phyloP scores from a whole-genome alignment of 1,140 invertebrate species.

The Eriosoma lanigerum region DNA sequence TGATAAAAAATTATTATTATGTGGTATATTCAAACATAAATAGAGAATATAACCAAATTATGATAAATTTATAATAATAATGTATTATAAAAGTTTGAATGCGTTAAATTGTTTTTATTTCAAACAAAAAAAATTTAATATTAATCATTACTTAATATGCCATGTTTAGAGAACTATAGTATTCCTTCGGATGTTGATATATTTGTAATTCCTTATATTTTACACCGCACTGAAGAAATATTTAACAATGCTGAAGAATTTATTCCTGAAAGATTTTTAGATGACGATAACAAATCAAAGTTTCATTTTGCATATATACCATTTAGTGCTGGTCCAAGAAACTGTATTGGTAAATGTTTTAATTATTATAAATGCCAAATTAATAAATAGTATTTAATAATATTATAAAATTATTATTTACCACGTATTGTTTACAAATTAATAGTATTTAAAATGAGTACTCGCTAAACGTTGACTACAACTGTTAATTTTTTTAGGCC shows the following conservation, averaged over 20 bases:
- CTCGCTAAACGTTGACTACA: background rate
- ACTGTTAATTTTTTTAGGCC: conserved; percentile 58
- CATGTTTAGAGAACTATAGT: conserved; percentile 59
- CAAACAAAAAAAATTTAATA: too few species aligned
- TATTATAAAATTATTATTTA: too few species aligned
- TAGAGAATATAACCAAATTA: too few species aligned
- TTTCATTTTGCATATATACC: conserved; percentile 67
- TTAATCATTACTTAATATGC: background rate
- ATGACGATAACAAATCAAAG: conserved; percentile 60
- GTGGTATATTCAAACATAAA: too few species aligned
- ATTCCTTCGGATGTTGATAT: conserved; percentile 59
- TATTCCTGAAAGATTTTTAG: conserved; percentile 74
- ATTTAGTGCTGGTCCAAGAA: conserved; percentile 73
- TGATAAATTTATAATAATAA: too few species aligned
- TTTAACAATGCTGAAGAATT: conserved; percentile 75
- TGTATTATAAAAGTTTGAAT: too few species aligned
- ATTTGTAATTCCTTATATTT: conserved; percentile 59
- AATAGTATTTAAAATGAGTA: background rate
- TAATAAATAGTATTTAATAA: too few species aligned
- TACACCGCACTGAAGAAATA: conserved; percentile 68
- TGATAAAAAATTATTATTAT: too few species aligned
- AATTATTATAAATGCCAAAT: too few species aligned
- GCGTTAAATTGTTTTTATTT: too few species aligned
- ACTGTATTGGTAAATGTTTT: conserved; percentile 67
- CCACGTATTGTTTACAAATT: background rate